phyloP scores from a whole-genome alignment of 2,888 invertebrate species.

The Phengaris arion region DNA sequence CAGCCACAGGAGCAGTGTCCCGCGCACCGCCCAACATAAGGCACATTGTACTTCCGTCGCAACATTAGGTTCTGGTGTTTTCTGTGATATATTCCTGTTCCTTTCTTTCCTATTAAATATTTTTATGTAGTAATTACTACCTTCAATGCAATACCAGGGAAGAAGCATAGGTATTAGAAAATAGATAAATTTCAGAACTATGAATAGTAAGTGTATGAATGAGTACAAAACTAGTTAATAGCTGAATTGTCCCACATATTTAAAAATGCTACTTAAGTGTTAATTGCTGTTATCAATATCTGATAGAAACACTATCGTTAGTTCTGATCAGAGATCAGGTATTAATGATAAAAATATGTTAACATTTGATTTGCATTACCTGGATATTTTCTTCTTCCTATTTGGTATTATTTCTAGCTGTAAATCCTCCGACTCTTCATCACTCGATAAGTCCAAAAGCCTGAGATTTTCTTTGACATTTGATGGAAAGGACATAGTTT shows the following conservation, averaged over 20 bases:
- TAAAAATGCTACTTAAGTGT: neutral
- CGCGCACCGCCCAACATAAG: slow-evolving; percentile 65
- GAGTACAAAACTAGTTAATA: no score
- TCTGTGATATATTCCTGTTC: slow-evolving; percentile 45
- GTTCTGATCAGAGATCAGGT: neutral
- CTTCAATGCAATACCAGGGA: no score
- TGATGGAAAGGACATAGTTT: slow-evolving; percentile 62
- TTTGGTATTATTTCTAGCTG: slow-evolving; percentile 81
- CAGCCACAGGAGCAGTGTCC: slow-evolving; percentile 69
- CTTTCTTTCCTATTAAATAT: slow-evolving; percentile 58
- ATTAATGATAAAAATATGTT: neutral
- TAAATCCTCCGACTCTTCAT: slow-evolving; percentile 80
- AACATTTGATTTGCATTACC: slow-evolving; percentile 47
- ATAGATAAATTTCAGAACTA: no score
- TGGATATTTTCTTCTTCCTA: slow-evolving; percentile 77
- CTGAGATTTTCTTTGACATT: slow-evolving; percentile 82
- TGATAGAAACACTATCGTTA: neutral
- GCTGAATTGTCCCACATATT: no score
- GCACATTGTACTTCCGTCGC: slow-evolving; percentile 65
- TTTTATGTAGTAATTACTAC: no score
- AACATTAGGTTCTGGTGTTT: slow-evolving; percentile 55
- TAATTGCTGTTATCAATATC: neutral
- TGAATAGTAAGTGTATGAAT: no score
- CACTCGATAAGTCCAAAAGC: slow-evolving; percentile 81
- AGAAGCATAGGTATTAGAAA: no score